These are phyloP conservation scores for Leptopilina boulardi DNA, from an alignment of 1,140 invertebrate genomes.

Conservation along the genomic window DNA sequence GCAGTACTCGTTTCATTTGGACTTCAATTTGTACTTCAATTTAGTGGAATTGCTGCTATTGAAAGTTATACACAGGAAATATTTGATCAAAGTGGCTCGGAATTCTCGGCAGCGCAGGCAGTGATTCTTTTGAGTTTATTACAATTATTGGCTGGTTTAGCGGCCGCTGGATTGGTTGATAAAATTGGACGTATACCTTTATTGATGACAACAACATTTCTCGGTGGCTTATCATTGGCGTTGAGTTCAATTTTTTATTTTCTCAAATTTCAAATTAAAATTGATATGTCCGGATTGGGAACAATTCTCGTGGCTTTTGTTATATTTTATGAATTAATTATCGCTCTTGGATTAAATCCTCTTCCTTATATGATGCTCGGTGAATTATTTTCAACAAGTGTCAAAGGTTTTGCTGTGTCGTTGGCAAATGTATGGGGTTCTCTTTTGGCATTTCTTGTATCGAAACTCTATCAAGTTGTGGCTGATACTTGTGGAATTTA, in stretches of 20 bases:
- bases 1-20: conserved; percentile 76
- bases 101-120: conserved; percentile 73
- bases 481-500: conserved; percentile 77
- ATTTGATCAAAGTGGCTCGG: conserved; percentile 75
- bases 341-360: conserved; percentile 78
- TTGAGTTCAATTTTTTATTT: conserved; percentile 74
- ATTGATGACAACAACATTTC: conserved; percentile 75
- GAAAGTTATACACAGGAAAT: conserved; percentile 84
- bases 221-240: conserved; percentile 74
- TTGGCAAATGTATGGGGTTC: conserved; percentile 71
- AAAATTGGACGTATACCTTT: conserved; percentile 77
- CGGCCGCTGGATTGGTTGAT: conserved; percentile 76
- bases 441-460: conserved; percentile 75
- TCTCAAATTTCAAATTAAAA: conserved; percentile 70
- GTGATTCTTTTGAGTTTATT: conserved; percentile 81
- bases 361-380: conserved; percentile 80
- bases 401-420: conserved; percentile 78
- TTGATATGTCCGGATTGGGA: conserved; percentile 68
- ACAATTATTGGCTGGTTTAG: conserved; percentile 80
- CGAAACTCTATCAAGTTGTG: conserved; percentile 78
- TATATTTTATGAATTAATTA: conserved; percentile 78
- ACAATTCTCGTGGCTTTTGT: conserved; percentile 78
- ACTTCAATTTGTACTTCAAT: conserved; percentile 79
- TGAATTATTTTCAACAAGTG: conserved; percentile 80
- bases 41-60: conserved; percentile 82